Evolutionary conservation across 2,113 vertebrate genomes (phyloP), one percentile per base, ranked within the genome.

Genomic region (Dipodomys spectabilis): DNA sequence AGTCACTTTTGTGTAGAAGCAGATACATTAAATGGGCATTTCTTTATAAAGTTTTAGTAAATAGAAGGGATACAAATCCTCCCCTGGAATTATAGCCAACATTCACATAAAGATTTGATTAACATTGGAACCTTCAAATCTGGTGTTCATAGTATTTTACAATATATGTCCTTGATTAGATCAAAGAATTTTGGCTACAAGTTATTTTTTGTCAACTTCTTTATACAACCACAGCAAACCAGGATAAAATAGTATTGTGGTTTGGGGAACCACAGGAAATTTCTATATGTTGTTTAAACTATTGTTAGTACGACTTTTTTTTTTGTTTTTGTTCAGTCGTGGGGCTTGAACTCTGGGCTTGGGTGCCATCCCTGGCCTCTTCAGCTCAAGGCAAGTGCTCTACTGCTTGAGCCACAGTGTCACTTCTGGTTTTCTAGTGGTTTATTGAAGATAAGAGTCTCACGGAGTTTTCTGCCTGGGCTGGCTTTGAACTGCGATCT

Each of bases 71-170:
- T 82, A 4, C 1, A 49, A 62, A 15, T 75, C 2, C 2, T 72
- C 68, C n/a, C 20, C 22, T 67, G 8, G 1, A 72, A 86, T 81
- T 93, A 69, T 44, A 71, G 69, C 10, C 35, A 39, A 39, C 35
- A 62, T 85, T 95, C n/a, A 86, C 68, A 82, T 83, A 67, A 69
- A 94, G 62, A 28, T 72, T 53, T 57, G 69, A 8, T 82, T 81
- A 86, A 73, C 6, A 82, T 5, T 1, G 2, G 57, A 64, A 49
- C 4, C 81, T 91, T 91, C 30, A 89, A 35, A 93, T 79, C 28
- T 20, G 30, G 9, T 88, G 82, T 35, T 84, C 11, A 84, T 19
- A 82, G 44, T 68, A 7, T 45, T 23, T 28, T 71, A 0, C 11
- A n/a, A 49, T 7, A 25, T 1, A 49, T 23, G 10, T 0, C 20